Base-by-base conservation (phyloP, 2,797 vertebrate genomes). In the Loris lydekkerianus region DNA sequence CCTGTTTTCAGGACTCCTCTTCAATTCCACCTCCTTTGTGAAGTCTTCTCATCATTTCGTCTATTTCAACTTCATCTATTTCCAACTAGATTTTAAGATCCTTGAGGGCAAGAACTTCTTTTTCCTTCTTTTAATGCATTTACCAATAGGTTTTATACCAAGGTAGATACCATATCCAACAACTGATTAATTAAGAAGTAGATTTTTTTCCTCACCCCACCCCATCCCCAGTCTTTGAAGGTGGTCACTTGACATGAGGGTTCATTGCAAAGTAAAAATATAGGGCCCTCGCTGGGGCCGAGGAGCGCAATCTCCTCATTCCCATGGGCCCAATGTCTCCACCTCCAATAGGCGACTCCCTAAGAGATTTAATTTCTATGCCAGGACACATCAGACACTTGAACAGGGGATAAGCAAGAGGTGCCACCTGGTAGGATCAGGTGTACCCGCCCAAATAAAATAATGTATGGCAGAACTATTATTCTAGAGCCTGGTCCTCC, bases 191-290 rank as follows among this genome's bases (percentile, higher is more conserved):
- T 69, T 37, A 56, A 80, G 37, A 96, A n/a, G 10, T 34, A 37
- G 29, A 49, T 17, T 92, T 81, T 34, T 81, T 34, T 87, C 58
- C 13, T 72, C n/a, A 43, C 2, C 31, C 15, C 7, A 31, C 21
- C 73, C 25, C 37, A 40, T 56, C 46, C 40, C 37, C 27, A 18
- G 31, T 85, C 90, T 86, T 95, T 61, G 17, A 83, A 69, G 25
- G 37, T 91, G 60, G 56, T 18, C 53, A 37, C 34, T 88, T 80
- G 23, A 53, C 46, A 91, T 89, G 34, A 86, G 27, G 25, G 3
- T 92, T 37, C 82, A 58, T 37, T 95, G 43, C 25, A 56, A 93
- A 93, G 73, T 82, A 56, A 94, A 94, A 73, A 87, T 10, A 2
- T 3, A 77, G 31, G 65, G 27, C 10, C 40, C 46, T 69, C 10